Evolutionary conservation across 2,113 vertebrate species (phyloP), one percentile per base, ranked within the genome.

Genomic region (Myodes glareolus): DNA sequence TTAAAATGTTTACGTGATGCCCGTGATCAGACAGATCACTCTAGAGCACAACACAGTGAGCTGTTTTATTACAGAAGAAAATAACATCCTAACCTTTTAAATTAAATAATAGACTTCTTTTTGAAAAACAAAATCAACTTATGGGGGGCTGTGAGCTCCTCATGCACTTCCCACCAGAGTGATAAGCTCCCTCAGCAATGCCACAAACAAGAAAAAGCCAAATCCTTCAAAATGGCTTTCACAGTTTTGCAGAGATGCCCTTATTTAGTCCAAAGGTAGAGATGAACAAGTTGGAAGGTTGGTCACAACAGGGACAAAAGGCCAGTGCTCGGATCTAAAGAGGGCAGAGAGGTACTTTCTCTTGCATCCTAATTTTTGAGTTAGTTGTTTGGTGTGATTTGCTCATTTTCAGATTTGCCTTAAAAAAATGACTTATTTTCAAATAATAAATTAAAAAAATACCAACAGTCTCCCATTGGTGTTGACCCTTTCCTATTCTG

Each of bases 61-160:
- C 11, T 68, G 67, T 65, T 98, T 98, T 97, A 98, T 97, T 98
- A 27, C 58, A 96, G 72, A 94, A 75, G 89, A 94, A 97, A 97
- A 95, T 8, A 96, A 96, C 95, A 95, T 90, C 76, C 52, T 42
- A 55, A 96, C 94, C 68, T 50, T 75, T 97, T 97, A 97, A 95
- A 94, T 97, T 97, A 97, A 95, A 94, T 94, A 96, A 92, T 72
- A 95, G 63, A 81, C 87, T 92, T 96, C 29, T 67, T 7, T 70
- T 36, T 70, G 7, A 36, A 36, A 70, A 70, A 81, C 63, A 96
- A 91, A 92, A 92, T 92, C 47, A 80, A 76, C 67, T 36, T 47
- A 81, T 42, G 52, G 94, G 94, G 80, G 45, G 61, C 72, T 72
- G 25, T 42, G 45, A 70, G 76, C 39, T 77, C 45, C 52, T 29